Evolutionary conservation across 2,113 vertebrate species (phyloP).

Genomic region (Chamaetylas fuelleborni): DNA sequence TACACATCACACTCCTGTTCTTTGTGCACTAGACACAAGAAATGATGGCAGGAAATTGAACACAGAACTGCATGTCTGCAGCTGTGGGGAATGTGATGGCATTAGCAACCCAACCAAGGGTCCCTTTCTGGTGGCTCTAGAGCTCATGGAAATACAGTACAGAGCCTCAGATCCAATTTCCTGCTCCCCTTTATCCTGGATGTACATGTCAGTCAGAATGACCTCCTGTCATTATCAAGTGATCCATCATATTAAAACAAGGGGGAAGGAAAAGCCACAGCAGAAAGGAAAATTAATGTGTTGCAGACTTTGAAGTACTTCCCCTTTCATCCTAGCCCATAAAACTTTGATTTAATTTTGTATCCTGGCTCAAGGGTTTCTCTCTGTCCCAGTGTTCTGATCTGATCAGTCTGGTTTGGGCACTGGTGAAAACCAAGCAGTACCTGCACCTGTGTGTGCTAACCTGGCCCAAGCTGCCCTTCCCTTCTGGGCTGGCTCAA

Average conservation of each 20-base stretch:
- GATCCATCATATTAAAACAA: slow-evolving; percentile 61
- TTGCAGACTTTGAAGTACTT: slow-evolving; percentile 40
- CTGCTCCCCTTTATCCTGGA: slow-evolving; percentile 38
- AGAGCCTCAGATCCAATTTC: slow-evolving; percentile 55
- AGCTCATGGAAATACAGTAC: neutral
- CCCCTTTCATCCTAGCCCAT: slow-evolving; percentile 9
- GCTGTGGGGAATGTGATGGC: neutral
- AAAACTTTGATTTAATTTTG: slow-evolving; percentile 27
- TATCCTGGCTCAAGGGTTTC: neutral
- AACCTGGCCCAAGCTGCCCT: neutral
- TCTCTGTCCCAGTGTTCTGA: neutral
- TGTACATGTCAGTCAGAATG: neutral
- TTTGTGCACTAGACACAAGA: neutral
- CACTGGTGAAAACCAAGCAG: neutral
- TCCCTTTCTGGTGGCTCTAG: slow-evolving; percentile 17
- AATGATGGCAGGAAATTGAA: slow-evolving; percentile 64
- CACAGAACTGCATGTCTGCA: neutral
- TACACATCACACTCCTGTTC: slow-evolving; percentile 12
- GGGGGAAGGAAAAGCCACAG: neutral
- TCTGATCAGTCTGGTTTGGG: neutral
- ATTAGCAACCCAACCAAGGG: neutral
- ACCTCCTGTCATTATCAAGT: neutral
- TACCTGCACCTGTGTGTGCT: accelerated
- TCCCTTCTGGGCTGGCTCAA: neutral
- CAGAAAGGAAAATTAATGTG: slow-evolving; percentile 32